These are phyloP conservation scores for Channa striata DNA, from an alignment of 2,797 vertebrate species.

Conservation along the genomic window DNA sequence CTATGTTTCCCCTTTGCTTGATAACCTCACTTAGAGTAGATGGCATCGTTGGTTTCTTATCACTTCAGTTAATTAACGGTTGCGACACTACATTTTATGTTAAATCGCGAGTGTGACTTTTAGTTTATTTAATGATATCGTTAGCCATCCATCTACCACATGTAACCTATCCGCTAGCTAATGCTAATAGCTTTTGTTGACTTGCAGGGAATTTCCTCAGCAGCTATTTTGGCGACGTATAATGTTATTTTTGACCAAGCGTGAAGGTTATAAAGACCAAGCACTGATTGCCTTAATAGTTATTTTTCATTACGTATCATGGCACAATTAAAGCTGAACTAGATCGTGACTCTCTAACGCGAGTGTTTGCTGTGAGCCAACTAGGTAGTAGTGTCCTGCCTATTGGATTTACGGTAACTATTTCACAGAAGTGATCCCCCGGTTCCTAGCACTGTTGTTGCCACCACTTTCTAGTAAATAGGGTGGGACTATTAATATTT, in stretches of 20 bases:
- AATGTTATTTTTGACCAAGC: background rate
- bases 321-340: slow-evolving; percentile 5
- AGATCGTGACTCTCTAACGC: background rate
- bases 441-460: slow-evolving; percentile 76
- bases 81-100: accelerated
- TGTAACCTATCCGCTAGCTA: slow-evolving; percentile 70
- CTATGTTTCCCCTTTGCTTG: background rate
- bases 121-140: slow-evolving; percentile 23
- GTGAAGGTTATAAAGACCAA: background rate
- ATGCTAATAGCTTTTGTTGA: slow-evolving; percentile 74
- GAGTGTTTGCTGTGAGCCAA: slow-evolving; percentile 25
- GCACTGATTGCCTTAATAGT: background rate
- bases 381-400: slow-evolving; percentile 31
- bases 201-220: slow-evolving; percentile 56
- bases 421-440: slow-evolving; percentile 69
- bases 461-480: slow-evolving; percentile 63
- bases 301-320: background rate
- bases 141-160: slow-evolving; percentile 72
- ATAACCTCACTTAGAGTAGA: background rate
- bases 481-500: no score
- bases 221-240: slow-evolving; percentile 8
- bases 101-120: background rate
- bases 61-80: accelerated
- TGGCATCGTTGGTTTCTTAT: accelerated
- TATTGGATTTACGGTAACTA: slow-evolving; percentile 61